Base-by-base conservation (phyloP, 2,888 invertebrate species). In the Ariolimax columbianus region DNA sequence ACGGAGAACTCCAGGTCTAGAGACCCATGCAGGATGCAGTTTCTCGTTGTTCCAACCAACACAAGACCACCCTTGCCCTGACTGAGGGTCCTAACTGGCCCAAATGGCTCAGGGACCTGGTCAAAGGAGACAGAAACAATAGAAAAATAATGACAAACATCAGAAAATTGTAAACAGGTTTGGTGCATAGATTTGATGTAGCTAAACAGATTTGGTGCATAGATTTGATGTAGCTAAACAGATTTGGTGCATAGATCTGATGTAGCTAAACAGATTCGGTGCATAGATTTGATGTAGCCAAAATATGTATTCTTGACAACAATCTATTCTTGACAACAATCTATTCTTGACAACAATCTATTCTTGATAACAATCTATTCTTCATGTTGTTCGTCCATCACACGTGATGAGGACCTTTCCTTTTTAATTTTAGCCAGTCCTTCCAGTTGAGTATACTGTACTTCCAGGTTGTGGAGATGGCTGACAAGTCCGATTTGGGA, bases 61-160 rank as follows among this genome's bases (percentile, higher is more conserved):
- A 98, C 94, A 94, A 97, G 97, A 38, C 96, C 96, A 78, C 97
- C 97, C 90, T 96, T 96, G 0, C 97, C 97, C 92, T 97, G 97
- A 0, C 97, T 96, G 38, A 98, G 94, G 82, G 97, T 97, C 68
- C 98, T 95, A 43, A 98, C 96, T 1, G 97, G 97, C 23, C 98
- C 98, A 94, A 96, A 97, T 94, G 96, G 96, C 72, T 97, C 97
- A 89, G 97, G 97, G 92, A 98, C 96, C 97, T 97, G 93, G 47
- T 55, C 3, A 9, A 75, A 47, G 30, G 14, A 38, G 43, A 47
- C 0, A 43, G 14, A 30, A 47, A 75, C 0, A 30, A 43, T 17
- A 30, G 38, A 55, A 55, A 17, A 66, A 66, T 6, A 33, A 66
- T 19, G 17, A 66, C 26, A n/a, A n/a, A 66, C 1, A n/a, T 30